Evolutionary conservation across 2,797 vertebrate genomes (phyloP).

Genomic region (Catostomus latipinnis): DNA sequence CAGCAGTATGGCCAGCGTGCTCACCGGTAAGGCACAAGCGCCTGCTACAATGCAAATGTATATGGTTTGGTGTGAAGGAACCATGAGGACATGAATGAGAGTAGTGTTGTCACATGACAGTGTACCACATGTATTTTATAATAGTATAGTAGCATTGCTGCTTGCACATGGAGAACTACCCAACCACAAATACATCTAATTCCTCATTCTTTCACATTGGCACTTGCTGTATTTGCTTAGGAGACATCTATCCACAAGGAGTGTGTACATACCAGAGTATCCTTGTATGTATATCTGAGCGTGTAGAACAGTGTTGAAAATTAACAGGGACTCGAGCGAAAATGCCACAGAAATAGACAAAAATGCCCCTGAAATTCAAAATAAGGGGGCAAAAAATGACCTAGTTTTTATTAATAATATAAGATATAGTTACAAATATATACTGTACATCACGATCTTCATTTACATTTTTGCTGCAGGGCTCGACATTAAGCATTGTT

Average conservation of each 20-base stretch:
- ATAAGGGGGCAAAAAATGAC: too few species aligned
- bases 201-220: neutral
- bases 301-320: too few species aligned
- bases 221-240: neutral
- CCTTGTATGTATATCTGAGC: too few species aligned
- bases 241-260: neutral
- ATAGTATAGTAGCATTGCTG: neutral
- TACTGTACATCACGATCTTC: too few species aligned
- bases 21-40: conserved; percentile 81
- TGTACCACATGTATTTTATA: neutral
- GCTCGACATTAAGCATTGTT: too few species aligned
- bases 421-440: too few species aligned
- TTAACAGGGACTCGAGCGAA: neutral
- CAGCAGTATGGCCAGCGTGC: conserved; percentile 85
- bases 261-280: neutral
- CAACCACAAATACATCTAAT: neutral
- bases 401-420: too few species aligned
- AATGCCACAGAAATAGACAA: neutral
- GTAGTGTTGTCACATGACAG: neutral
- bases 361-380: too few species aligned
- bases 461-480: too few species aligned
- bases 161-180: neutral
- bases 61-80: neutral
- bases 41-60: conserved; percentile 5
- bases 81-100: neutral